Percentiles rank a stretch among this genome's conserved stretches.
Conservation (phyloP, 1,140 invertebrate genomes). For the Catajapyx aquilonaris region DNA sequence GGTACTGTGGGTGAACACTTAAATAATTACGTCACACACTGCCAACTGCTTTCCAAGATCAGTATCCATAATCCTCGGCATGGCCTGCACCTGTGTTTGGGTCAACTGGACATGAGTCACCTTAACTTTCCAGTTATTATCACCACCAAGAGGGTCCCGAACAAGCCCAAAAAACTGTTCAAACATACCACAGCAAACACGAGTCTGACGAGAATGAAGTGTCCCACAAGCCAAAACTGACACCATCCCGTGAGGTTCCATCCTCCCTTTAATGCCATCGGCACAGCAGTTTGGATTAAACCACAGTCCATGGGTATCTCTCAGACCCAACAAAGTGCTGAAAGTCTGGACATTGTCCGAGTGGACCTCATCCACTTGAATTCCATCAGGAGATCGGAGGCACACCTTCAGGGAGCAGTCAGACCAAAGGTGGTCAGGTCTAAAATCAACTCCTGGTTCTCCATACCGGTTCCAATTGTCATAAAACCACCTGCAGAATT, state of each 20-base stretch:
- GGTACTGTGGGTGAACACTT: not conserved
- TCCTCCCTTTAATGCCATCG: slow-evolving; percentile 28
- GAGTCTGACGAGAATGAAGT: slow-evolving; percentile 26
- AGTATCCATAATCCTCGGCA: not conserved
- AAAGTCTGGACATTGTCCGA: slow-evolving; percentile 16
- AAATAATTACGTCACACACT: too few relatives aligned
- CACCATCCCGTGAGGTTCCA: slow-evolving; percentile 35
- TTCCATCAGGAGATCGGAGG: slow-evolving; percentile 12
- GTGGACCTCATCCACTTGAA: slow-evolving; percentile 11
- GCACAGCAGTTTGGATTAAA: slow-evolving; percentile 34
- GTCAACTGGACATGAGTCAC: slow-evolving; percentile 13
- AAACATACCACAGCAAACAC: slow-evolving; percentile 28
- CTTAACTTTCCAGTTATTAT: slow-evolving; percentile 40
- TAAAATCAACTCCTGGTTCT: slow-evolving; percentile 17
- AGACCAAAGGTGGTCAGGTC: slow-evolving; percentile 30
- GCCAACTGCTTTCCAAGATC: not conserved
- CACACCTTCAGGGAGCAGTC: slow-evolving; percentile 20
- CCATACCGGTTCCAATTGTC: slow-evolving; percentile 21
- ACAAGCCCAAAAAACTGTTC: slow-evolving; percentile 36
- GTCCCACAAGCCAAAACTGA: slow-evolving; percentile 35
- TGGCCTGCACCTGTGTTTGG: not conserved
- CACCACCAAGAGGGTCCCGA: slow-evolving; percentile 28
- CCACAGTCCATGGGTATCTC: slow-evolving; percentile 23
- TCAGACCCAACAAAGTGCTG: slow-evolving; percentile 19
- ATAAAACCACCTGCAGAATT: slow-evolving; percentile 38